Conservation (phyloP, 2,888 invertebrate genomes). For the Opisthograptis luteolata region DNA sequence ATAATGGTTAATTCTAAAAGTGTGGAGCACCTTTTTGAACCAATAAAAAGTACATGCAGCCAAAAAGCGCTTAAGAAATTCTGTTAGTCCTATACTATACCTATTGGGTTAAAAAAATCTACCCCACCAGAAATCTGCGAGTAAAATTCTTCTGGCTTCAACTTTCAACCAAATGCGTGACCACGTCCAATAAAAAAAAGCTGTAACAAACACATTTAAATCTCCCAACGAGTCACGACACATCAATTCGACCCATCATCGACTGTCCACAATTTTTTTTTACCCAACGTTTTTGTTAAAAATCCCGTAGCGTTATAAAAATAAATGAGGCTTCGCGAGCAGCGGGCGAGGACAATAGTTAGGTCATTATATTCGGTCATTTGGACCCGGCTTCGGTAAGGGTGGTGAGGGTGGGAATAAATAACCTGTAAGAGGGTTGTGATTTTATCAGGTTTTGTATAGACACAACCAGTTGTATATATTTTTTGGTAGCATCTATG, state of each 20-base stretch:
- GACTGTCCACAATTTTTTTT: slow-evolving; percentile 65
- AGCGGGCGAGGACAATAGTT: slow-evolving; percentile 80
- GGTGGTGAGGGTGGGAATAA: slow-evolving; percentile 54
- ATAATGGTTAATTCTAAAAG: no score
- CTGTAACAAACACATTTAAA: slow-evolving; percentile 50
- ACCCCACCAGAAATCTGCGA: no score
- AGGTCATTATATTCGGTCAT: slow-evolving; percentile 82
- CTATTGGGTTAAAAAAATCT: no score
- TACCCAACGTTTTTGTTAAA: slow-evolving; percentile 64
- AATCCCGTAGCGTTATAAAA: slow-evolving; percentile 75
- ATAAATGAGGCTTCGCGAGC: slow-evolving; percentile 77
- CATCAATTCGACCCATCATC: slow-evolving; percentile 64
- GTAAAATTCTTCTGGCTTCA: no score
- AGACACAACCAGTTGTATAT: no score
- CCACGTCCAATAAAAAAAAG: slow-evolving; percentile 9
- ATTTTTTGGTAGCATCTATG: no score
- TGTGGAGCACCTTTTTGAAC: no score
- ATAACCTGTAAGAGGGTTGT: slow-evolving; percentile 64
- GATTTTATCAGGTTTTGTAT: slow-evolving; percentile 40
- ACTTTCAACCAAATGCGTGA: slow-evolving; percentile 8
- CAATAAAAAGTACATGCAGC: no score
- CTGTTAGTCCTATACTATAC: no score
- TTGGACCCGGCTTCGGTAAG: slow-evolving; percentile 58
- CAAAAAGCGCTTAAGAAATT: neutral
- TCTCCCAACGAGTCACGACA: slow-evolving; percentile 59